Base-by-base conservation (phyloP, 2,888 invertebrate species). In the Leucoma salicis region DNA sequence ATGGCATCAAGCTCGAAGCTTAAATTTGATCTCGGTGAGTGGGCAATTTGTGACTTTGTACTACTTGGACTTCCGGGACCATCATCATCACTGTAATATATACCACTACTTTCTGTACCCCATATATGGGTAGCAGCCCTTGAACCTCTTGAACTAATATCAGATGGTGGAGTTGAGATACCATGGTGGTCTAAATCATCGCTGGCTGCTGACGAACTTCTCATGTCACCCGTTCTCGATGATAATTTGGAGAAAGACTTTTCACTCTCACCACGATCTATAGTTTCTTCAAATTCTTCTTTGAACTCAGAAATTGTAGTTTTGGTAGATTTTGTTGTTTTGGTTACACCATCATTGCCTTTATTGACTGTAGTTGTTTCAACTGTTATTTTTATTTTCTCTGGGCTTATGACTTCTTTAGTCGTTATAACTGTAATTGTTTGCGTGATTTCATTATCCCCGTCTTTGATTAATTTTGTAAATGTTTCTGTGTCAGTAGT, bases 1-100 rank as follows among this genome's bases (percentile, higher is more conserved):
- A 82, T 82, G 2, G 78, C 53, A 40, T 88, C 88, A 56, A 87
- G 46, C 70, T 92, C 91, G 57, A 91, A 91, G 60, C 91, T 91
- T 12, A 90, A 77, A 48, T 88, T 82, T 10, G 90, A 87, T 55
- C 90, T 82, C n/a, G 92, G 91, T 1, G 93, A 92, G 61, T 92
- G 92, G 11, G 91, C 92, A 12, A 92, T 80, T 78, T 93, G 93
- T 7, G 94, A 94, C 33, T 93, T 92, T 3, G 92, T 90, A 64
- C 94, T 94, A 39, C 92, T 90, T 12, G 94, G 93, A 31, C 94
- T 94, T 5, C 91, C 92, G 12, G 92, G 92, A 2, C 92, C 91
- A 42, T 94, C 94, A 37, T 94, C 94, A 49, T 94, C 94, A 36
- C 92, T 92, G 49, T 91, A 91, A 18, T 84, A 86, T 52, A 90